A percentile compares a stretch with the other conserved stretches of the same genome.
Conservation (phyloP, 2,888 invertebrate species). For the Philereme vetulata region DNA sequence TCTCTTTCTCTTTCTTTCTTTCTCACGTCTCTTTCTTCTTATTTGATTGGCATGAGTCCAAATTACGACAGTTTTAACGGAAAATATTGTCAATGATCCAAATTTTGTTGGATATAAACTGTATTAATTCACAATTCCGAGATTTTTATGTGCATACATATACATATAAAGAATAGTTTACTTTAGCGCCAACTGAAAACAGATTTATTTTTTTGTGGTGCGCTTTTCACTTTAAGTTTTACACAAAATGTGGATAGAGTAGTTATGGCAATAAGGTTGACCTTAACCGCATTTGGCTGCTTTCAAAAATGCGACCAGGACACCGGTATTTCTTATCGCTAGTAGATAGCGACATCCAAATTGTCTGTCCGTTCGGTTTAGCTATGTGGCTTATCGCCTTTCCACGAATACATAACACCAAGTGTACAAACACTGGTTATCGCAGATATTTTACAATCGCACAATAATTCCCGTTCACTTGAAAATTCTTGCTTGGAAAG, state of each 20-base stretch:
- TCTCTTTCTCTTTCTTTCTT: too few relatives aligned
- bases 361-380: constrained; percentile 58
- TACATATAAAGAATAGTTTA: not conserved
- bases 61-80: constrained; percentile 24
- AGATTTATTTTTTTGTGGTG: too few relatives aligned
- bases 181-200: too few relatives aligned
- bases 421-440: constrained; percentile 73
- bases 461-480: constrained; percentile 41
- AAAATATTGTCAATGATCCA: constrained; percentile 37
- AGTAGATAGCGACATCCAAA: constrained; percentile 72
- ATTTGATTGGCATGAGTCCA: constrained; percentile 36
- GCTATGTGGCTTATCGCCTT: constrained; percentile 63
- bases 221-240: too few relatives aligned
- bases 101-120: constrained; percentile 12
- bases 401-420: constrained; percentile 62
- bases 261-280: not conserved
- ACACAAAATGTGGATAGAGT: too few relatives aligned
- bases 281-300: constrained; percentile 10
- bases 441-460: constrained; percentile 72
- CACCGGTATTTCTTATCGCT: constrained; percentile 60
- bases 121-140: constrained; percentile 9
- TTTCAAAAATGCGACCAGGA: constrained; percentile 42
- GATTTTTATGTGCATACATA: not conserved
- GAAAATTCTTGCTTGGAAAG: not conserved
- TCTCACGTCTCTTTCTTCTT: constrained; percentile 22